These are phyloP conservation scores for Anneissia japonica DNA, from an alignment of 35 echinoderm and acorn worm genomes.

Conservation along the genomic window DNA sequence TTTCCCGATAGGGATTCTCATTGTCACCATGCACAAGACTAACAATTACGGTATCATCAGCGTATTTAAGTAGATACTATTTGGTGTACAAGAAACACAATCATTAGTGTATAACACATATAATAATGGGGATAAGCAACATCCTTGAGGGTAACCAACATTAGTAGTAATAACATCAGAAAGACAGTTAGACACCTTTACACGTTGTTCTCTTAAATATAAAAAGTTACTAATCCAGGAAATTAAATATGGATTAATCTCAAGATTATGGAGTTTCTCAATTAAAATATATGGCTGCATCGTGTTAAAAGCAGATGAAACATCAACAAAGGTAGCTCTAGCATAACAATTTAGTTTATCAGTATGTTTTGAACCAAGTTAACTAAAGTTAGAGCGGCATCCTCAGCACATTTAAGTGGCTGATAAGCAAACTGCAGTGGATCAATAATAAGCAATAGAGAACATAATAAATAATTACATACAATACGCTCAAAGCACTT, in stretches of 20 bases:
- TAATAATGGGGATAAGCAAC: not conserved
- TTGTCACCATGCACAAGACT: not conserved
- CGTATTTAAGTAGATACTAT: not conserved
- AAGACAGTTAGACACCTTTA: not conserved
- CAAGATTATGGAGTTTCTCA: constrained; percentile 5
- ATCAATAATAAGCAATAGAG: not conserved
- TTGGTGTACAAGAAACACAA: not conserved
- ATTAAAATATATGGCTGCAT: constrained; percentile 10
- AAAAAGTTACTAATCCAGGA: not conserved
- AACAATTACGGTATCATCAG: not conserved
- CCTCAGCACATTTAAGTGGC: not conserved
- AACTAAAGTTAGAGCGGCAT: not conserved
- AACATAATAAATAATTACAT: constrained; percentile 5
- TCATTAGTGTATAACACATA: constrained; percentile 17
- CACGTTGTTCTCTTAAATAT: not conserved
- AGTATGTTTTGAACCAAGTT: not conserved
- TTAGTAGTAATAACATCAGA: constrained; percentile 10
- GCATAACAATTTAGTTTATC: not conserved
- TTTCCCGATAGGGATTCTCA: not conserved
- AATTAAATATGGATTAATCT: not conserved
- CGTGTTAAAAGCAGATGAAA: constrained; percentile 16
- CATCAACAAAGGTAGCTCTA: constrained; percentile 11
- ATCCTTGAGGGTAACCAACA: constrained; percentile 9
- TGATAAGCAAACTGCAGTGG: constrained; percentile 19
- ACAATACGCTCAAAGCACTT: constrained; percentile 37